phyloP scores from a whole-genome alignment of 2,888 invertebrate genomes.

The Hirtodrosophila histrioides region DNA sequence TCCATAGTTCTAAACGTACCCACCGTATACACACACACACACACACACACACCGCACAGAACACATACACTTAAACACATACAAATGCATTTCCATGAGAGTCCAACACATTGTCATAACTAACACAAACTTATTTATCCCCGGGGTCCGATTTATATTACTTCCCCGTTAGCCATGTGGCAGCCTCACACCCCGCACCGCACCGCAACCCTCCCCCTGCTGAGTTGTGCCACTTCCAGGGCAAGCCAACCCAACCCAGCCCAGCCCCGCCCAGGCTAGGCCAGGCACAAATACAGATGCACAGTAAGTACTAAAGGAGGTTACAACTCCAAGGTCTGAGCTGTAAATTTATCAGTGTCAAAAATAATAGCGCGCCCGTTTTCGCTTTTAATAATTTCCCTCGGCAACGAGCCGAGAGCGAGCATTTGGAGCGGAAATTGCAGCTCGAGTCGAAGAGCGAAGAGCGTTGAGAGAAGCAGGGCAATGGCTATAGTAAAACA shows the following conservation, averaged over 20 bases:
- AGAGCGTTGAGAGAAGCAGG: too few relatives aligned
- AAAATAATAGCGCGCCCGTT: constrained; percentile 77
- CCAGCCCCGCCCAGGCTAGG: not conserved
- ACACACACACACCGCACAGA: constrained; percentile 5
- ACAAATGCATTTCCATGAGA: constrained; percentile 51
- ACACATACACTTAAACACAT: not conserved
- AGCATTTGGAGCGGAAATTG: constrained; percentile 76
- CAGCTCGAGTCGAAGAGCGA: constrained; percentile 52
- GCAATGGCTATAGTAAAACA: constrained; percentile 30
- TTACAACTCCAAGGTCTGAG: constrained; percentile 72
- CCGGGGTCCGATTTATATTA: constrained; percentile 79
- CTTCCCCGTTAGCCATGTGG: constrained; percentile 68
- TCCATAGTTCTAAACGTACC: constrained; percentile 8
- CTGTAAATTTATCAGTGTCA: constrained; percentile 79
- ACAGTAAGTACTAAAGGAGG: constrained; percentile 44
- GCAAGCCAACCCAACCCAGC: not conserved
- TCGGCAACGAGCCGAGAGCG: constrained; percentile 60
- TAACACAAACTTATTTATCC: constrained; percentile 80
- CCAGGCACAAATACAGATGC: constrained; percentile 32
- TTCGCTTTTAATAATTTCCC: constrained; percentile 79
- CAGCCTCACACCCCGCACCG: constrained; percentile 6
- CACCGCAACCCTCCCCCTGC: constrained; percentile 1
- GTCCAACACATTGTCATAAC: constrained; percentile 69
- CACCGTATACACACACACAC: constrained; percentile 13
- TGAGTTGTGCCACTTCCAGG: not conserved